Conservation (phyloP, 2,797 vertebrate species). For the Telmatherina bonti region DNA sequence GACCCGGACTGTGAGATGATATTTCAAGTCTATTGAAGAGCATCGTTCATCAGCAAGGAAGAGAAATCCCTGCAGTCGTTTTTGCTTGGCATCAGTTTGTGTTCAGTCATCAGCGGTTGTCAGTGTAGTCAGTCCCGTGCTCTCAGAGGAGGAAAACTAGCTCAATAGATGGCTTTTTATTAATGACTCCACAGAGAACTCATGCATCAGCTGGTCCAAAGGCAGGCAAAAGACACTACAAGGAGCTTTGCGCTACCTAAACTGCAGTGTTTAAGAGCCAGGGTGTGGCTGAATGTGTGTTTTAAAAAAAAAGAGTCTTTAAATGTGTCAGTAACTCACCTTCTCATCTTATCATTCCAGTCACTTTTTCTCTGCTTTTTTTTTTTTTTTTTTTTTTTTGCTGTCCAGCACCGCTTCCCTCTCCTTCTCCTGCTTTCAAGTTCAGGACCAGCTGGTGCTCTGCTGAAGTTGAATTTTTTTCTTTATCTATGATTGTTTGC, state of each 20-base stretch:
- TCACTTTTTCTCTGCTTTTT: too few relatives aligned
- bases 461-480: slow-evolving; percentile 50
- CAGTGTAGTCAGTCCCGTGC: slow-evolving; percentile 66
- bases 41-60: slow-evolving; percentile 49
- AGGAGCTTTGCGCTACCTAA: slow-evolving; percentile 47
- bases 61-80: slow-evolving; percentile 69
- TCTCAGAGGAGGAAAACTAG: slow-evolving; percentile 70
- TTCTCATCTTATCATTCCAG: slow-evolving; percentile 84
- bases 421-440: slow-evolving; percentile 45
- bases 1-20: slow-evolving; percentile 35
- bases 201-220: slow-evolving; percentile 69
- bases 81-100: slow-evolving; percentile 68
- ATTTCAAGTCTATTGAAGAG: slow-evolving; percentile 46
- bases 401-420: slow-evolving; percentile 45
- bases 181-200: slow-evolving; percentile 76
- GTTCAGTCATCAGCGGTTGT: slow-evolving; percentile 69
- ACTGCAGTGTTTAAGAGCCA: slow-evolving; percentile 52
- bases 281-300: slow-evolving; percentile 62
- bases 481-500: not conserved
- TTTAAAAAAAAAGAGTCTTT: slow-evolving; percentile 41
- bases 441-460: slow-evolving; percentile 67
- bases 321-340: slow-evolving; percentile 79
- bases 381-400: slow-evolving; percentile 57
- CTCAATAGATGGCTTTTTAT: slow-evolving; percentile 74
- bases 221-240: slow-evolving; percentile 61